A percentile compares a stretch with the other conserved stretches of the same genome.
Conservation (phyloP, 92 coral and sea anemone genomes). For the Paragorgia papillata region DNA sequence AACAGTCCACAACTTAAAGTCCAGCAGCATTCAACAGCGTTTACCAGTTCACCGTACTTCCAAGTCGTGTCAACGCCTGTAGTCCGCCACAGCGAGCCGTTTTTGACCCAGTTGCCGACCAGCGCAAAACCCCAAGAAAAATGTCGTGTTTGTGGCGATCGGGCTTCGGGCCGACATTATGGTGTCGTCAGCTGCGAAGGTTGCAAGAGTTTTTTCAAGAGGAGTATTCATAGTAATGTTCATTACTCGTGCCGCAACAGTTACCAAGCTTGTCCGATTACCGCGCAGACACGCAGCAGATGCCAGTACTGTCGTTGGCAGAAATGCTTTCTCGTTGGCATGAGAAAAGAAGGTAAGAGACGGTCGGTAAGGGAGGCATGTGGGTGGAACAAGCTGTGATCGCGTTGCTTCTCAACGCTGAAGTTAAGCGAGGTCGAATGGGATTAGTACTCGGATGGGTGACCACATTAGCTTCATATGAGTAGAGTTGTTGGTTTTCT, state of each 20-base stretch:
- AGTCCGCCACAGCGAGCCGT: not conserved
- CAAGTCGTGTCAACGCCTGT: not conserved
- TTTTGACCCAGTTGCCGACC: not conserved
- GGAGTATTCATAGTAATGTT: conserved; percentile 14
- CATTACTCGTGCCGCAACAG: conserved; percentile 25
- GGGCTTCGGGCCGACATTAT: conserved; percentile 33
- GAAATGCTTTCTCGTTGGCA: conserved; percentile 31
- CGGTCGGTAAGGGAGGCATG: not conserved
- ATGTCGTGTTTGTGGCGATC: conserved; percentile 31
- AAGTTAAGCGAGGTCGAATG: too few relatives aligned
- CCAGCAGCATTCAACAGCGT: not conserved
- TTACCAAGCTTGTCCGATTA: conserved; percentile 28
- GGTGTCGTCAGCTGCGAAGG: conserved; percentile 42
- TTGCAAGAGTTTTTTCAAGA: conserved; percentile 21
- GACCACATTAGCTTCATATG: too few relatives aligned
- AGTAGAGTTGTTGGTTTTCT: too few relatives aligned
- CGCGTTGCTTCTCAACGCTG: too few relatives aligned
- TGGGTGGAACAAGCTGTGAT: too few relatives aligned
- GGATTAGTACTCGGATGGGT: too few relatives aligned
- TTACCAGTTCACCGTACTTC: not conserved
- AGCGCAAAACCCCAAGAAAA: not conserved
- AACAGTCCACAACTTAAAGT: too few relatives aligned
- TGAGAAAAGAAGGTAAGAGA: conserved; percentile 25
- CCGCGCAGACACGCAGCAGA: conserved; percentile 33
- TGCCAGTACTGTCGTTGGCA: conserved; percentile 39